Conservation (phyloP, 2,888 invertebrate species). For the Drosophila aldrichi region DNA sequence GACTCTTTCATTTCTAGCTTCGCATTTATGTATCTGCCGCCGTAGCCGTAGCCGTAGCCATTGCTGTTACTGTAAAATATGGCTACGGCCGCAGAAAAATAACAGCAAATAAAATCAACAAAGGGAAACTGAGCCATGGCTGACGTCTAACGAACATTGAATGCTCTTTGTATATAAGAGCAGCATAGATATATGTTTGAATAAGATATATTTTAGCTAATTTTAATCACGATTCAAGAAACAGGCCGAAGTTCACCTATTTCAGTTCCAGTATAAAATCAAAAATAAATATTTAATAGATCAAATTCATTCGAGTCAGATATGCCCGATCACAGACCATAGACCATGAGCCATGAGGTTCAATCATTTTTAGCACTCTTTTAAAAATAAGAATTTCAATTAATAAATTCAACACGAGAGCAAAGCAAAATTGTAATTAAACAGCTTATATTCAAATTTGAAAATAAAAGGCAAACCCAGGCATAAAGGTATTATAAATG, state of each 20-base stretch:
- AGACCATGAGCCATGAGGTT: not conserved
- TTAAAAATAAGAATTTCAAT: not conserved
- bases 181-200: too few relatives aligned
- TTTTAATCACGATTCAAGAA: not conserved
- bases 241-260: too few relatives aligned
- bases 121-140: conserved; percentile 12
- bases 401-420: not conserved
- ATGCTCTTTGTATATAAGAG: conserved; percentile 10
- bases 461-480: not conserved
- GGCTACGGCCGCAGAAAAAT: conserved; percentile 69
- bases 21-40: conserved; percentile 63
- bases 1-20: conserved; percentile 79
- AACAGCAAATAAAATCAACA: conserved; percentile 65
- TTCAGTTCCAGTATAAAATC: not conserved
- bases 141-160: not conserved
- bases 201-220: not conserved
- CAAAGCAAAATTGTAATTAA: not conserved
- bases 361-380: not conserved
- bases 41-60: conserved; percentile 39
- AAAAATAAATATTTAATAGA: too few relatives aligned
- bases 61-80: conserved; percentile 77
- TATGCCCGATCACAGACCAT: not conserved
- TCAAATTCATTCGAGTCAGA: not conserved
- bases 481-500: not conserved
- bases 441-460: not conserved